These are phyloP conservation scores for Erebia palarica DNA, from an alignment of 2,888 invertebrate genomes.

Conservation along the genomic window DNA sequence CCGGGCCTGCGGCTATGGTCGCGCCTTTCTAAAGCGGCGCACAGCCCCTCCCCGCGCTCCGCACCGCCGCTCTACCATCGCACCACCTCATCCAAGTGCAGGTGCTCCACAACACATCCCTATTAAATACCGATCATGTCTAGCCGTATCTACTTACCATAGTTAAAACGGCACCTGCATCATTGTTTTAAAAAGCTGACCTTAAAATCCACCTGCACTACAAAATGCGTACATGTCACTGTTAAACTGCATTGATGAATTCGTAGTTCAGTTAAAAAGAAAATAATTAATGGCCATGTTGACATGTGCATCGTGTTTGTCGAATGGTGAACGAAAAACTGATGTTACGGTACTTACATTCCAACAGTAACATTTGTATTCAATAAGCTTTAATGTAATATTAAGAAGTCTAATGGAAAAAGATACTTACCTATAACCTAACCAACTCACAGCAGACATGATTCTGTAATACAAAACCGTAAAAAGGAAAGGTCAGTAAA, in stretches of 20 bases:
- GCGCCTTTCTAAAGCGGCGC: slow-evolving; percentile 83
- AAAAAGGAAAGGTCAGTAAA: slow-evolving; percentile 12
- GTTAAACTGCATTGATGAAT: slow-evolving; percentile 54
- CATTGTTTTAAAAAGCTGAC: slow-evolving; percentile 73
- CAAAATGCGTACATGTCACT: slow-evolving; percentile 49
- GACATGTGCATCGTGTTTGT: slow-evolving; percentile 31
- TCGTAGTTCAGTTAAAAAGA: slow-evolving; percentile 35
- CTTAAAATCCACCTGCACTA: slow-evolving; percentile 69
- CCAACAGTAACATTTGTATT: slow-evolving; percentile 23
- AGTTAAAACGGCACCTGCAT: slow-evolving; percentile 73
- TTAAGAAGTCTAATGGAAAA: slow-evolving; percentile 6
- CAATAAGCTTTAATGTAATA: slow-evolving; percentile 5
- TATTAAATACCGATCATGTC: slow-evolving; percentile 81
- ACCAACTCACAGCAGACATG: slow-evolving; percentile 1
- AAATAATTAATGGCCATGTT: slow-evolving; percentile 27
- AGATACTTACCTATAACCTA: not conserved
- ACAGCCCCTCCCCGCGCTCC: slow-evolving; percentile 58
- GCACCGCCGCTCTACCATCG: slow-evolving; percentile 62
- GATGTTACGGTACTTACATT: slow-evolving; percentile 35
- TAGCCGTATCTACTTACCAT: slow-evolving; percentile 77
- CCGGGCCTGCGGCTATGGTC: slow-evolving; percentile 81
- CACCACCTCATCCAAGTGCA: slow-evolving; percentile 66
- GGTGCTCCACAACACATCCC: slow-evolving; percentile 79
- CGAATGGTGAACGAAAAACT: slow-evolving; percentile 31
- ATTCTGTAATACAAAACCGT: slow-evolving; percentile 16